Conservation (phyloP, 2,888 invertebrate species). For the Gasteruption jaculator region DNA sequence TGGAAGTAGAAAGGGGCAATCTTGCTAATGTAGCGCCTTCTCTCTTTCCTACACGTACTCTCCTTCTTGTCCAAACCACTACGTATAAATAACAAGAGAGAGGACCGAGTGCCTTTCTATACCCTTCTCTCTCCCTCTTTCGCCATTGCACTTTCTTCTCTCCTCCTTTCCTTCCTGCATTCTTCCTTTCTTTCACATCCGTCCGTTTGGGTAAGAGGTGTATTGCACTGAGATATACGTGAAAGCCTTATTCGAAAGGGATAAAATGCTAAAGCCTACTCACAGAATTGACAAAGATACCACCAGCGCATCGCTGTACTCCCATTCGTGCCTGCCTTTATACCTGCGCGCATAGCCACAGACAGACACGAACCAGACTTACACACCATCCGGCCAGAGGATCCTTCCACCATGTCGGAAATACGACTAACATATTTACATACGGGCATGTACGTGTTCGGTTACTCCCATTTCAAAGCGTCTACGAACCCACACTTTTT, state of each 20-base stretch:
- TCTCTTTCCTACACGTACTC: constrained; percentile 31
- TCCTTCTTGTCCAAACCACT: constrained; percentile 36
- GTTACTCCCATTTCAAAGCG: too few relatives aligned
- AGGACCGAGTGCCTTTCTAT: constrained; percentile 24
- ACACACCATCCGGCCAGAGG: too few relatives aligned
- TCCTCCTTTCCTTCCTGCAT: constrained; percentile 22
- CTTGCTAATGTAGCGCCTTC: constrained; percentile 44
- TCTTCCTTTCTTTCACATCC: constrained; percentile 14
- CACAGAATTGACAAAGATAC: constrained; percentile 36
- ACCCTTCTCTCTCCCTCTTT: too few relatives aligned
- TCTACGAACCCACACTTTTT: too few relatives aligned
- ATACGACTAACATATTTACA: too few relatives aligned
- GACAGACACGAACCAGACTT: too few relatives aligned
- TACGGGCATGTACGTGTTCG: too few relatives aligned
- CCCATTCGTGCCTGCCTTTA: constrained; percentile 13
- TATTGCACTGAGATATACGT: constrained; percentile 29
- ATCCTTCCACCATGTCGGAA: too few relatives aligned
- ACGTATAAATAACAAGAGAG: constrained; percentile 36
- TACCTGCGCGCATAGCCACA: too few relatives aligned
- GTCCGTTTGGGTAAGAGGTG: constrained; percentile 18
- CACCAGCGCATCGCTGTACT: too few relatives aligned
- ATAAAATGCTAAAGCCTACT: constrained; percentile 32
- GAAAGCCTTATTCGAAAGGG: constrained; percentile 36
- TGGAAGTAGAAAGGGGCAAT: constrained; percentile 36
- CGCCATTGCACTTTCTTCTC: constrained; percentile 25